Base-by-base conservation (phyloP, 2,797 vertebrate genomes). In the Anguilla megastoma region DNA sequence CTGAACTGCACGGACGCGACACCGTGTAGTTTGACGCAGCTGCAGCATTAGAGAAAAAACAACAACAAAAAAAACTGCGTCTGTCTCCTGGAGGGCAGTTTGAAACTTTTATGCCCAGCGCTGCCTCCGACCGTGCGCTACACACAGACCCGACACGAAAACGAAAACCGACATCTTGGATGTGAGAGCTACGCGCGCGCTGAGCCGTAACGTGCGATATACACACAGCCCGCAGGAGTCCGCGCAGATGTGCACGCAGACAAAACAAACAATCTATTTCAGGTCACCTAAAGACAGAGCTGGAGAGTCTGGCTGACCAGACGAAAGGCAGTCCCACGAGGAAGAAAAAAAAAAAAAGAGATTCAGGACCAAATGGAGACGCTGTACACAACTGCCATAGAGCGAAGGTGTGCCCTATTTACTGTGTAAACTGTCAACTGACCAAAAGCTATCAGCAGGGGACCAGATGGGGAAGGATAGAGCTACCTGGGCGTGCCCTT, bases 401-500 rank as follows among this genome's bases (percentile, higher is more conserved):
- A 9, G 87, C 74, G 85, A 86, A 56, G 33, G 76, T 84, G 91
- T 58, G 36, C 60, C 84, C 83, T 86, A 60, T 86, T 88, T 91
- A 91, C 92, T 92, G 86, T 6, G 91, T 93, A 93, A 91, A 92
- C 79, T 91, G 91, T 86, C 83, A 91, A 92, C 79, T 91, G 91
- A 87, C 83, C 89, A 90, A 90, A 2, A 91, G 92, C 91, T 93
- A 89, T 89, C 92, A 88, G 93, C 91, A 92, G 92, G 90, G 90
- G 93, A 94, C 91, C 94, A 94, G 92, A 94, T 94, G 94, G 91
- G 89, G 89, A 89, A 91, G 94, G 93, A 91, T 91, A 80, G 92
- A 93, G 91, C 94, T 95, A 94, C 94, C 92, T 91, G 91, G 91
- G 93, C 90, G 91, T 94, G 92, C 95, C 94, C 93, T 92, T 92